Evolutionary conservation across 2,797 vertebrate species (phyloP).

Genomic region (Malacoraja senta): DNA sequence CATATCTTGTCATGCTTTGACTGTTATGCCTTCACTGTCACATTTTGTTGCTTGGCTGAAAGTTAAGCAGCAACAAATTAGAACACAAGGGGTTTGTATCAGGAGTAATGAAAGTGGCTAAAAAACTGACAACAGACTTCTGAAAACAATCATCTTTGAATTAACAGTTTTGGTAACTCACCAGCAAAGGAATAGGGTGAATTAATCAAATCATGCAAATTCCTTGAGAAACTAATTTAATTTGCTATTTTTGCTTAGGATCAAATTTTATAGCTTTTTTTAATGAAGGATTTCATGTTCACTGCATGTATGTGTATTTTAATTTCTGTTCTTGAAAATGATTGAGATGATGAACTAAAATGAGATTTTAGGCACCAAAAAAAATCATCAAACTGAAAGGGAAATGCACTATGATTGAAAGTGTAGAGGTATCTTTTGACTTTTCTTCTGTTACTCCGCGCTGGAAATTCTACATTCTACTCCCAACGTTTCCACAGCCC

Average conservation of each 20-base stretch:
- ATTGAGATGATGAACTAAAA: neutral
- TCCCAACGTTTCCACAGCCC: neutral
- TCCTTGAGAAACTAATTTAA: neutral
- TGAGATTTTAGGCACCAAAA: neutral
- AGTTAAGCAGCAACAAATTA: neutral
- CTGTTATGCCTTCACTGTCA: neutral
- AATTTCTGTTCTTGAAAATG: neutral
- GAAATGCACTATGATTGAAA: neutral
- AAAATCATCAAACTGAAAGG: neutral
- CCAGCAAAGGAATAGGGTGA: neutral
- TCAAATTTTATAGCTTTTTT: neutral
- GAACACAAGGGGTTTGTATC: neutral
- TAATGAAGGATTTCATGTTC: neutral
- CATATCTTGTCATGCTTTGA: neutral
- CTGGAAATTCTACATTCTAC: neutral
- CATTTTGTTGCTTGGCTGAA: neutral
- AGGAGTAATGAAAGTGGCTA: neutral
- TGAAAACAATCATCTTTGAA: neutral
- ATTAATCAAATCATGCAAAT: neutral
- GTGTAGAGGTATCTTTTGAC: neutral
- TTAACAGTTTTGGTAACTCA: neutral
- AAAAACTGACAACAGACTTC: neutral
- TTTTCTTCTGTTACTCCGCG: neutral
- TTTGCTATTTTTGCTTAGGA: neutral
- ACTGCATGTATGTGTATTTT: neutral